A percentile compares a stretch with the other conserved stretches of the same genome.
Evolutionary conservation across 2,888 invertebrate species (phyloP).

Genomic region (Cryptocheilus praepositus): DNA sequence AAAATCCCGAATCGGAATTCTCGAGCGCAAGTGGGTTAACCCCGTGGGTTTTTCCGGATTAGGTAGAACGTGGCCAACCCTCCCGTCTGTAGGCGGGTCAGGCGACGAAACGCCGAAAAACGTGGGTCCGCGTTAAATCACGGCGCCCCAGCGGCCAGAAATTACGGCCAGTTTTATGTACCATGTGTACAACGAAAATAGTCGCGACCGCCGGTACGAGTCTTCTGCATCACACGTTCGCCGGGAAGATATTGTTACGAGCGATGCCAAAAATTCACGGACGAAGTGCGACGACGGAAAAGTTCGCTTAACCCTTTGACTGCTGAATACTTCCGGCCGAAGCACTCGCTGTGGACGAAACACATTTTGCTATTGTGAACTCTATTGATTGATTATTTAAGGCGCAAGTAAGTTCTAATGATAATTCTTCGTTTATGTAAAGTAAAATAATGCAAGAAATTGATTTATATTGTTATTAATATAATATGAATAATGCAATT

Average conservation of each 20-base stretch:
- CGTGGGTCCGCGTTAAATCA: slow-evolving; percentile 51
- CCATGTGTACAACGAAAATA: slow-evolving; percentile 28
- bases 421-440: too few relatives aligned
- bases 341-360: too few relatives aligned
- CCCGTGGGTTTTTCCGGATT: slow-evolving; percentile 37
- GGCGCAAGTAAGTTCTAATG: too few relatives aligned
- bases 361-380: too few relatives aligned
- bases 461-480: too few relatives aligned
- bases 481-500: too few relatives aligned
- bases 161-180: slow-evolving; percentile 51
- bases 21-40: slow-evolving; percentile 45
- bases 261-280: slow-evolving; percentile 44
- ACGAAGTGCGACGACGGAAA: background rate
- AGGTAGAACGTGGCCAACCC: slow-evolving; percentile 32
- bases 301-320: too few relatives aligned
- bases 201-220: background rate
- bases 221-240: background rate
- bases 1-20: slow-evolving; percentile 38
- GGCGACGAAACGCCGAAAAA: slow-evolving; percentile 41
- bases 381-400: too few relatives aligned
- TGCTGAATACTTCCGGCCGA: too few relatives aligned
- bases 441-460: too few relatives aligned
- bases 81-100: slow-evolving; percentile 33
- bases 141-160: slow-evolving; percentile 36
- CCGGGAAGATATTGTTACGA: slow-evolving; percentile 49